Percentiles rank a stretch among this genome's conserved stretches.
These are phyloP conservation scores for Fissipunctia ypsillon DNA, from an alignment of 2,888 invertebrate genomes.

Conservation along the genomic window DNA sequence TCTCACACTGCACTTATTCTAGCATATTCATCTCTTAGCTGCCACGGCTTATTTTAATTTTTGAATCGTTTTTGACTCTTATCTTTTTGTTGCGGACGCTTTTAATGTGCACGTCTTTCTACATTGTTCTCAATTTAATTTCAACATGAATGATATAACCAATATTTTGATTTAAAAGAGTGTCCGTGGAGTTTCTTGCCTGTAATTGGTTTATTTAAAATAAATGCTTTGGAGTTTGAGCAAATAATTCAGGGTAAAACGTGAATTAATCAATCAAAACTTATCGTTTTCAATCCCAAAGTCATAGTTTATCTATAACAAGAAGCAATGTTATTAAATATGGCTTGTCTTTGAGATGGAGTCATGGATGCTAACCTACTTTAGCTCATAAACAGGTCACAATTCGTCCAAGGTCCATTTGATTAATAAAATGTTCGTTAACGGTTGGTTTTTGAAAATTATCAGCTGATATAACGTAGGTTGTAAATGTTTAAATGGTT, in stretches of 20 bases:
- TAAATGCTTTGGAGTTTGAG: too few species aligned
- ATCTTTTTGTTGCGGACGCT: too few species aligned
- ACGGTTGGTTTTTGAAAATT: conserved; percentile 45
- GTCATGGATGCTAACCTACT: conserved; percentile 37
- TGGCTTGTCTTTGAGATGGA: background rate
- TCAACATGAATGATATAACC: too few species aligned
- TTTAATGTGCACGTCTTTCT: too few species aligned
- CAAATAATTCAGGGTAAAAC: background rate
- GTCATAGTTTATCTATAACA: conserved; percentile 45
- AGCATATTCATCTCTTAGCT: too few species aligned
- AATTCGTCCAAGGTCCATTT: conserved; percentile 42
- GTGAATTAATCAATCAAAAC: background rate
- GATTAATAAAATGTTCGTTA: conserved; percentile 36
- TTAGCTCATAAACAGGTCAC: conserved; percentile 30
- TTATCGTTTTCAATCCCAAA: background rate
- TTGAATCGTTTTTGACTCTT: too few species aligned
- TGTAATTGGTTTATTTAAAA: too few species aligned
- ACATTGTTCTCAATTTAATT: too few species aligned
- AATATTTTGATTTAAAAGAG: too few species aligned
- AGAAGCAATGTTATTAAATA: conserved; percentile 18
- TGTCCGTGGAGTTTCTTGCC: too few species aligned
- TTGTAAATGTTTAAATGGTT: background rate
- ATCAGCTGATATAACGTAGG: conserved; percentile 20
- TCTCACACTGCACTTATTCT: too few species aligned
- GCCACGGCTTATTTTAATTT: too few species aligned